Evolutionary conservation across 2,797 vertebrate genomes (phyloP).

Genomic region (Chelidonichthys spinosus): DNA sequence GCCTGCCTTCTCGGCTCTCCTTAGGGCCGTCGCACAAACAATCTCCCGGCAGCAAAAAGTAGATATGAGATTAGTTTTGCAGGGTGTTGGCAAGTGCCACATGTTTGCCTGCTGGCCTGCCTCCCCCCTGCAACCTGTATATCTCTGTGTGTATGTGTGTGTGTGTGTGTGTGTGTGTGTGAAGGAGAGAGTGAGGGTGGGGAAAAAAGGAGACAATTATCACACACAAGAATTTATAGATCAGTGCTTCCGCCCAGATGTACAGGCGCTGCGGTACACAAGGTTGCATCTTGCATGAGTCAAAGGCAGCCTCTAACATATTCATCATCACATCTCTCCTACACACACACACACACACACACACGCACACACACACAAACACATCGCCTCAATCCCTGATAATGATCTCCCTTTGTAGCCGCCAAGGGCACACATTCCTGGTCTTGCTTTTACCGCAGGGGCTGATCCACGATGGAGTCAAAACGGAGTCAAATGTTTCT

Average conservation of each 20-base stretch:
- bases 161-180: constrained; percentile 37
- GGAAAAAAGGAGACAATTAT: constrained; percentile 11
- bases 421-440: constrained; percentile 66
- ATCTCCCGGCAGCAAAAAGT: constrained; percentile 64
- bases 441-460: constrained; percentile 49
- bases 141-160: constrained; percentile 31
- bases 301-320: constrained; percentile 61
- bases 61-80: constrained; percentile 73
- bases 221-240: constrained; percentile 69
- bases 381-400: constrained; percentile 46
- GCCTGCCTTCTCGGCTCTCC: constrained; percentile 48
- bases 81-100: constrained; percentile 51
- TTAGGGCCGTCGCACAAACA: constrained; percentile 61
- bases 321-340: constrained; percentile 63
- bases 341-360: constrained; percentile 19
- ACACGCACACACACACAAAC: constrained; percentile 26
- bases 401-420: constrained; percentile 66
- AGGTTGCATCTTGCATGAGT: constrained; percentile 61
- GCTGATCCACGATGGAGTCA: constrained; percentile 56
- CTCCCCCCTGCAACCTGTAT: constrained; percentile 38
- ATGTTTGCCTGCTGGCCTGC: constrained; percentile 43
- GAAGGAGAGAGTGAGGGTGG: constrained; percentile 23
- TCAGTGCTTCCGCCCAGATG: constrained; percentile 50
- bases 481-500: constrained; percentile 51
- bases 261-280: constrained; percentile 46